Conservation (phyloP, 2,888 invertebrate species). For the Nymphalis urticae region DNA sequence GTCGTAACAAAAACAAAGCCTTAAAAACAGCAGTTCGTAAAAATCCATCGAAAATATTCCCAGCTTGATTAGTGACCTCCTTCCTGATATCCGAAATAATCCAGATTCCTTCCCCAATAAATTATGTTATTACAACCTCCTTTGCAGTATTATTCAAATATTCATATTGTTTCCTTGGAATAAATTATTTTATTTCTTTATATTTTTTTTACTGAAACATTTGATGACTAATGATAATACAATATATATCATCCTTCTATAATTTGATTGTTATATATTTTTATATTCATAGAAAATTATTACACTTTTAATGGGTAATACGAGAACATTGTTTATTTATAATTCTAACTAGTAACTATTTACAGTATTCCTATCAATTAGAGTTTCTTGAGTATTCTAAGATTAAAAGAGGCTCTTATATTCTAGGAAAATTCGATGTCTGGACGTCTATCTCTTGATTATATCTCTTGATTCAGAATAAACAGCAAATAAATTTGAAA, state of each 20-base stretch:
- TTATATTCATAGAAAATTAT: too few relatives aligned
- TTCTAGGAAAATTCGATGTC: too few relatives aligned
- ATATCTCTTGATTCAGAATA: too few relatives aligned
- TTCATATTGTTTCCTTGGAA: conserved; percentile 28
- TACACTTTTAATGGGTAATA: too few relatives aligned
- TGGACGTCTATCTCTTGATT: too few relatives aligned
- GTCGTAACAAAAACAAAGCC: not conserved
- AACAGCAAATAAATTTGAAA: too few relatives aligned
- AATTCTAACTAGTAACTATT: too few relatives aligned
- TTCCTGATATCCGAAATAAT: conserved; percentile 32
- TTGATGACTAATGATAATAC: not conserved
- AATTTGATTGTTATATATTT: too few relatives aligned
- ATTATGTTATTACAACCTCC: conserved; percentile 37
- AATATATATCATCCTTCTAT: not conserved
- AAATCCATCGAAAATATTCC: conserved; percentile 26
- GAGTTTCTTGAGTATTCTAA: too few relatives aligned
- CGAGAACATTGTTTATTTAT: too few relatives aligned
- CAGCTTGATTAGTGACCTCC: conserved; percentile 31
- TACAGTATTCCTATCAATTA: too few relatives aligned
- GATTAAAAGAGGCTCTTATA: too few relatives aligned
- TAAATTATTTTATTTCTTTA: conserved; percentile 6
- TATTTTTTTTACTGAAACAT: not conserved
- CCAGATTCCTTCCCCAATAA: conserved; percentile 38
- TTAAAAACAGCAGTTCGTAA: not conserved
- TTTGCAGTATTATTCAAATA: conserved; percentile 32